These are phyloP conservation scores for Cephus runcator DNA, from an alignment of 2,888 invertebrate species.

Conservation along the genomic window DNA sequence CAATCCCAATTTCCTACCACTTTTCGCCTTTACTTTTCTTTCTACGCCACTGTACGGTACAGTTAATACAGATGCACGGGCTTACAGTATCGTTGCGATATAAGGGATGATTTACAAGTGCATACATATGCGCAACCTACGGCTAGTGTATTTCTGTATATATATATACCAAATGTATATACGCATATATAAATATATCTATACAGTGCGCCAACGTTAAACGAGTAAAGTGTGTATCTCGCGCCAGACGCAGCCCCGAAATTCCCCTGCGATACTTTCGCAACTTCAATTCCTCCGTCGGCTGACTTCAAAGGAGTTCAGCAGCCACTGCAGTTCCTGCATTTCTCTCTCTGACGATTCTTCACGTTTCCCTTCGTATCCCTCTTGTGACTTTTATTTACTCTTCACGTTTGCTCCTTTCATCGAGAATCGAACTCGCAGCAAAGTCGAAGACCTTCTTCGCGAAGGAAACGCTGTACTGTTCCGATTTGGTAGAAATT, in stretches of 20 bases:
- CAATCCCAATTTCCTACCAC: not conserved
- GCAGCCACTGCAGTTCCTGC: not conserved
- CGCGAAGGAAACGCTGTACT: accelerated
- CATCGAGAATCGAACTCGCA: not conserved
- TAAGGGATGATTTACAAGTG: not conserved
- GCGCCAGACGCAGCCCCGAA: constrained; percentile 29
- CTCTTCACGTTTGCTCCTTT: not conserved
- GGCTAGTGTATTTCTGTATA: not conserved
- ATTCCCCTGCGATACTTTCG: constrained; percentile 22
- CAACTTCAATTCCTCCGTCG: not conserved
- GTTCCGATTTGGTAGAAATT: not conserved
- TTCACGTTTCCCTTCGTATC: not conserved
- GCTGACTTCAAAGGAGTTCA: not conserved
- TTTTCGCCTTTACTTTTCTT: not conserved
- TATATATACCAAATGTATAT: not conserved
- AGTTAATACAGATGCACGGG: not conserved
- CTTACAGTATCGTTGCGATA: not conserved
- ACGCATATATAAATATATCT: not conserved
- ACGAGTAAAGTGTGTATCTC: constrained; percentile 18
- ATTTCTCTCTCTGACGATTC: not conserved
- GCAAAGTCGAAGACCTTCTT: not conserved
- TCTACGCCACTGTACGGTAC: not conserved
- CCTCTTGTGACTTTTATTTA: not conserved
- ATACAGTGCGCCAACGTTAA: not conserved
- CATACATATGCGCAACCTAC: not conserved